Percentiles rank a stretch among this genome's conserved stretches.
These are phyloP conservation scores for Hepsetus odoe DNA, from an alignment of 2,113 vertebrate species.

Conservation along the genomic window DNA sequence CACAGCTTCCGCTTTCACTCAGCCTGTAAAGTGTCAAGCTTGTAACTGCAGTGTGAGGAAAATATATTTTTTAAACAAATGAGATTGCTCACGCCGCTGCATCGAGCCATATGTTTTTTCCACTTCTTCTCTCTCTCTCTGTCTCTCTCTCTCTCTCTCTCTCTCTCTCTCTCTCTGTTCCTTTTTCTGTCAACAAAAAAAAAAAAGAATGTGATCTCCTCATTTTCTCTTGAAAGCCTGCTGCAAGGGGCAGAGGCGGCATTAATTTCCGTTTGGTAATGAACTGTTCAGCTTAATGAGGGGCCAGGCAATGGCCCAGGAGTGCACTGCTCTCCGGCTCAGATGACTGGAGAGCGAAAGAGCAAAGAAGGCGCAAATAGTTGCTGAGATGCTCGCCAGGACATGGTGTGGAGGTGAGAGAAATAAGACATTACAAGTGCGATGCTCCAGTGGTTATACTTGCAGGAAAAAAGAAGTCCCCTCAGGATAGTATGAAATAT, in stretches of 20 bases:
- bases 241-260: constrained; percentile 29
- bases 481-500: not conserved
- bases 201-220: constrained; percentile 2
- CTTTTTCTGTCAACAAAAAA: constrained; percentile 19
- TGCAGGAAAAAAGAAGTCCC: not conserved
- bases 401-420: constrained; percentile 19
- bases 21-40: constrained; percentile 24
- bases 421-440: constrained; percentile 31
- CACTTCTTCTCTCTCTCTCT: not conserved
- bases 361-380: constrained; percentile 24
- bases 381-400: constrained; percentile 17
- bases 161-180: not conserved
- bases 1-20: not conserved
- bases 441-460: constrained; percentile 1
- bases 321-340: constrained; percentile 7
- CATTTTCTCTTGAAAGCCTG: constrained; percentile 37
- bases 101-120: constrained; percentile 21
- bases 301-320: constrained; percentile 25
- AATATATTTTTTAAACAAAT: constrained; percentile 38
- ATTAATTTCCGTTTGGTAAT: constrained; percentile 54
- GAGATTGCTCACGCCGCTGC: constrained; percentile 18
- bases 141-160: not conserved
- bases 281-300: constrained; percentile 54
- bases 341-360: not conserved
- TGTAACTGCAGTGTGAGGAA: not conserved